Base-by-base conservation (phyloP, 1,140 invertebrate species). In the Bombus consobrinus region DNA sequence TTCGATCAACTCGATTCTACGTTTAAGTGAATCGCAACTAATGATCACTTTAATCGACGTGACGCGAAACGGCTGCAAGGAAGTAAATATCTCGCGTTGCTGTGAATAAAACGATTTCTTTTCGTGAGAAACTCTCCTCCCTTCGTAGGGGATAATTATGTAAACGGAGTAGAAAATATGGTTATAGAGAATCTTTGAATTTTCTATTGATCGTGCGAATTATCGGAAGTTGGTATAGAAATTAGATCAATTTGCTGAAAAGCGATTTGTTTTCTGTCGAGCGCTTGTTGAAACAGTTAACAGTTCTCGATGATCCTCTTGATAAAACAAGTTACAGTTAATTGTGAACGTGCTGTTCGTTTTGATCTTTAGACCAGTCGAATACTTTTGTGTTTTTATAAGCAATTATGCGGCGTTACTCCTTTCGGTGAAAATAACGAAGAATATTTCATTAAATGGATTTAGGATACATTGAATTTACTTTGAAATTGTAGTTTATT, bases 1-100 rank as follows among this genome's bases (percentile, higher is more conserved):
- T 80, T 80, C 37, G 62, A 39, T n/a, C 64, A 69, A 71, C 43
- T 71, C 66, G 34, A 28, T 81, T 53, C 78, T 71, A 15, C 43
- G 4, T 81, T 66, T 53, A 37, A 64, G 39, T 81, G 25, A 81
- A 81, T 71, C 68, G 41, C 68, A 15, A 37, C 37, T 71, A 57
- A 72, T 41, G 47, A 72, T 18, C n/a, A 41, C 18, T 81, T 81
- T 81, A 37, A 77, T 66, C 39, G n/a, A 66, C 28, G 59, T 12
- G 39, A 64, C 6, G 41, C 15, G n/a, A 37, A 47, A n/a, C 1
- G 34, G 3, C n/a, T n/a, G 15, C 0, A 76, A 59, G 2, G 10
- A 37, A 37, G 68, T 15, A 80, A 34, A 80, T 28, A 34, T 32
- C 1, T 32, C 25, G 18, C 2, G 62, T 39, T 6, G 15, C 32